phyloP scores from a whole-genome alignment of 1,140 invertebrate genomes.

The Brachionus paranguensis region DNA sequence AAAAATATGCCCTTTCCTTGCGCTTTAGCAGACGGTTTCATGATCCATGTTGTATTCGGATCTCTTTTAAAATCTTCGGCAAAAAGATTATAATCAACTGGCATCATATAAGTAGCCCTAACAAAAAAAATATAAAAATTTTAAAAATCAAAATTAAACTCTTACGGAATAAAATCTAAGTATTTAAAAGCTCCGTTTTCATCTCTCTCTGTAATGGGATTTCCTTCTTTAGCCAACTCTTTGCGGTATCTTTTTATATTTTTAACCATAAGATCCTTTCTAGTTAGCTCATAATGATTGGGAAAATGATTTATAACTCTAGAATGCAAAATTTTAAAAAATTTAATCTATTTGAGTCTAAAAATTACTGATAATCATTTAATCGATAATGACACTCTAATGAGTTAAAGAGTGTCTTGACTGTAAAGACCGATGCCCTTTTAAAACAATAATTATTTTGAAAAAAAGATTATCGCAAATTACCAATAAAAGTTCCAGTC shows the following conservation, averaged over 20 bases:
- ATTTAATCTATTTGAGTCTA: neutral
- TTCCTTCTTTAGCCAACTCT: conserved; percentile 81
- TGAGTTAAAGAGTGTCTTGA: conserved; percentile 77
- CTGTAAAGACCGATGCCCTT: conserved; percentile 78
- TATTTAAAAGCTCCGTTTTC: conserved; percentile 59
- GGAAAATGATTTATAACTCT: conserved; percentile 75
- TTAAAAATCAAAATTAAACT: neutral
- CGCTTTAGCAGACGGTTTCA: conserved; percentile 81
- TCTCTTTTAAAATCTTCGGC: conserved; percentile 85
- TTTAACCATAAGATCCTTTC: conserved; percentile 88
- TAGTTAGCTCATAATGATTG: conserved; percentile 70
- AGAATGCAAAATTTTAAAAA: neutral
- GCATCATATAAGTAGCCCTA: conserved; percentile 83
- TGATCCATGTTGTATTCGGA: conserved; percentile 88
- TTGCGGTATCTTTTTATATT: conserved; percentile 88
- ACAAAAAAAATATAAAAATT: conserved; percentile 67
- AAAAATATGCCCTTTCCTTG: conserved; percentile 61
- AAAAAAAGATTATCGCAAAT: conserved; percentile 39
- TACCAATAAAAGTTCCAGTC: conserved; percentile 93
- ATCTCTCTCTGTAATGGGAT: conserved; percentile 72
- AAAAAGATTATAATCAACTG: conserved; percentile 89
- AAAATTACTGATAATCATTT: conserved; percentile 76
- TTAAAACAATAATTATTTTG: conserved; percentile 42
- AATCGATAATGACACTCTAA: conserved; percentile 81
- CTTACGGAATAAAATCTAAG: conserved; percentile 68